phyloP scores from a whole-genome alignment of 2,113 vertebrate species.

The Paramormyrops kingsleyae region DNA sequence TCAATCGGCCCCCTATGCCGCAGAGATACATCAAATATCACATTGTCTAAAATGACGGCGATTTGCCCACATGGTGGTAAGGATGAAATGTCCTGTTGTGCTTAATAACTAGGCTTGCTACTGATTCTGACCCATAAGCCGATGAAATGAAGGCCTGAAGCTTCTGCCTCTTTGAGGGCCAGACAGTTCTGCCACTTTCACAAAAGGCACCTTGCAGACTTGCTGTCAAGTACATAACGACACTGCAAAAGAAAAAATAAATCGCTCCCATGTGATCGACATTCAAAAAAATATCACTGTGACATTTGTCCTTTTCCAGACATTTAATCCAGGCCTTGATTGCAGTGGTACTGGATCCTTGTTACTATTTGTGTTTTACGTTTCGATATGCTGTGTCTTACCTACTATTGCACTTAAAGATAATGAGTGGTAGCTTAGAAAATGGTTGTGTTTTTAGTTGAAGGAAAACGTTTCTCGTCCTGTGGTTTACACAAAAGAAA shows the following conservation, averaged over 20 bases:
- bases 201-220: constrained; percentile 10
- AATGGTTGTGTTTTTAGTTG: background rate
- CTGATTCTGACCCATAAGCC: constrained; percentile 22
- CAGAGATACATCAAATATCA: constrained; percentile 10
- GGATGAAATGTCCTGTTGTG: constrained; percentile 35
- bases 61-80: constrained; percentile 2
- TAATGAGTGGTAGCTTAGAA: background rate
- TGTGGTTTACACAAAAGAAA: background rate
- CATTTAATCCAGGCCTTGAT: background rate
- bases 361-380: background rate
- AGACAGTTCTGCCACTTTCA: constrained; percentile 16
- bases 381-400: background rate
- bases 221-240: constrained; percentile 35
- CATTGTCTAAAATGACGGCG: background rate
- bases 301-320: background rate
- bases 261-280: background rate
- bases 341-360: background rate
- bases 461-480: background rate
- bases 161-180: constrained; percentile 20
- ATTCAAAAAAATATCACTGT: background rate
- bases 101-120: constrained; percentile 33
- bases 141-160: constrained; percentile 29
- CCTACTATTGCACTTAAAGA: background rate
- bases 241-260: background rate
- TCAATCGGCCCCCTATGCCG: background rate